Percentiles rank a stretch among this genome's conserved stretches.
Evolutionary conservation across 2,797 vertebrate genomes (phyloP).

Genomic region (Lutra lutra): DNA sequence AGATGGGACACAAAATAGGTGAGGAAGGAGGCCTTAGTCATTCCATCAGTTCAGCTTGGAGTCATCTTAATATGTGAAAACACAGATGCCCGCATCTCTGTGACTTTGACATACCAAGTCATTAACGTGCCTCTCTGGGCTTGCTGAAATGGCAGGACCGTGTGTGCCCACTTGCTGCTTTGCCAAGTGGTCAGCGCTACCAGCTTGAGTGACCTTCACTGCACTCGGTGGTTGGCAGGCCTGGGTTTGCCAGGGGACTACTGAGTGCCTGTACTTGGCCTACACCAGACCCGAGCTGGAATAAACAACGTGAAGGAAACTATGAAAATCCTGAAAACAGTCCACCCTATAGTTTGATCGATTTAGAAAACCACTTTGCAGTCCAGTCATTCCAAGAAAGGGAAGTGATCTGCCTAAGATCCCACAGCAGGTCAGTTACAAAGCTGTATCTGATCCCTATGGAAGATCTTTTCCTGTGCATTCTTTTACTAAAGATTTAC

Average conservation of each 20-base stretch:
- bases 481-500: neutral
- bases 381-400: neutral
- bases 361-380: neutral
- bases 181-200: neutral
- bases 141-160: constrained; percentile 55
- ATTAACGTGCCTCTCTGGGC: constrained; percentile 28
- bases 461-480: neutral
- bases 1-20: constrained; percentile 81
- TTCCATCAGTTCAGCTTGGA: constrained; percentile 80
- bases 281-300: neutral
- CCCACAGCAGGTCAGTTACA: neutral
- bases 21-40: constrained; percentile 75
- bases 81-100: constrained; percentile 76
- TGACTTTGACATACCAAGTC: constrained; percentile 71
- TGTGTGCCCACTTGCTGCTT: neutral
- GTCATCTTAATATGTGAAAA: constrained; percentile 80
- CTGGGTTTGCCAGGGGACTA: neutral
- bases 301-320: neutral
- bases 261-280: neutral
- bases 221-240: neutral
- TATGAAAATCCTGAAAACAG: neutral
- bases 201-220: neutral
- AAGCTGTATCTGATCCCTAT: neutral
- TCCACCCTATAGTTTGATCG: neutral
- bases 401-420: neutral